phyloP scores from a whole-genome alignment of 2,888 invertebrate genomes.

The Pyrgus malvae region DNA sequence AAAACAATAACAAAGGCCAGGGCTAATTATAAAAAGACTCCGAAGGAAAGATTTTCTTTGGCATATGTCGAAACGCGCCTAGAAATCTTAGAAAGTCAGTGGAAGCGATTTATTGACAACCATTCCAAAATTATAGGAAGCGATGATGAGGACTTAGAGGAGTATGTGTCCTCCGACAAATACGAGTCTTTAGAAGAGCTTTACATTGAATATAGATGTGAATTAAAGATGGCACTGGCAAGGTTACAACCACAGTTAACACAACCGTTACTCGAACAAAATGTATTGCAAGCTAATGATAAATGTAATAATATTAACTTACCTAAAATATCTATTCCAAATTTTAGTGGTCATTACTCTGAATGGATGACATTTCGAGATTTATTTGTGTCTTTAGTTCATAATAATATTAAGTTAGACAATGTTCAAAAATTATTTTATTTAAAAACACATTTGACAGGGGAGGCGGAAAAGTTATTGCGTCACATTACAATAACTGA shows the following conservation, averaged over 20 bases:
- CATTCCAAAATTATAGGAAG: too few species aligned
- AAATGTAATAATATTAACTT: constrained; percentile 21
- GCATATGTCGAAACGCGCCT: constrained; percentile 1
- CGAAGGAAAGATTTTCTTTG: constrained; percentile 1
- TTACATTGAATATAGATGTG: not conserved
- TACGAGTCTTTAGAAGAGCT: constrained; percentile 9
- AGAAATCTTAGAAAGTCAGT: not conserved
- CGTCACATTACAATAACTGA: constrained; percentile 31
- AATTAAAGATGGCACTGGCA: not conserved
- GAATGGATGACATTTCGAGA: constrained; percentile 23
- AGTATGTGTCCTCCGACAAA: too few species aligned
- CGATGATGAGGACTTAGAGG: not conserved
- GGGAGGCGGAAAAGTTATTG: constrained; percentile 35
- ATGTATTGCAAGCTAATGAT: not conserved
- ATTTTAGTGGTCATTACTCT: not conserved
- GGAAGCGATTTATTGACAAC: too few species aligned
- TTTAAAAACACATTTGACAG: constrained; percentile 31
- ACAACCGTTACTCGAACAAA: not conserved
- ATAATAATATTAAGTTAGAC: constrained; percentile 30
- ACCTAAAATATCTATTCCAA: constrained; percentile 11
- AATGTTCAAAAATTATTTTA: constrained; percentile 35
- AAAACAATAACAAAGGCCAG: not conserved
- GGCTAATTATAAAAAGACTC: constrained; percentile 9
- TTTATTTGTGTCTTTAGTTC: constrained; percentile 31
- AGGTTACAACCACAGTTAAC: not conserved